Conservation (phyloP, 2,888 invertebrate genomes). For the Vandiemenella viatica region DNA sequence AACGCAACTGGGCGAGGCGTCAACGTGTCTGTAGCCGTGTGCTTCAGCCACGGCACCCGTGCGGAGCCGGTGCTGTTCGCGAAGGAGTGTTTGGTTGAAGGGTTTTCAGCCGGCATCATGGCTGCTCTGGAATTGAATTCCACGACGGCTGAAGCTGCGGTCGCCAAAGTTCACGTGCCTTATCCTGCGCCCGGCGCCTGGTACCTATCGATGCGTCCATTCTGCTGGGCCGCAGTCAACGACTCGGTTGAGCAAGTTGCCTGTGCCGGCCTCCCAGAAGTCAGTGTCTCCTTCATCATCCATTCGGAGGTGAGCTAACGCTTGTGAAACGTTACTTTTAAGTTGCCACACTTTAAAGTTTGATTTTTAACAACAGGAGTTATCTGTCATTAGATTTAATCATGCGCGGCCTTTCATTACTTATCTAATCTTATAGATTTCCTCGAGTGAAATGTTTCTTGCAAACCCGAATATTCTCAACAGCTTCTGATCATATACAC, state of each 20-base stretch:
- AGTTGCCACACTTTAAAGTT: no score
- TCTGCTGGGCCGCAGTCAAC: slow-evolving; percentile 35
- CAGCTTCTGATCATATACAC: no score
- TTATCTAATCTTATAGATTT: no score
- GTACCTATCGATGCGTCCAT: slow-evolving; percentile 59
- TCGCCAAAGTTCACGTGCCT: slow-evolving; percentile 43
- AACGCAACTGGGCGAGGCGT: slow-evolving; percentile 1
- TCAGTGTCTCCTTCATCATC: slow-evolving; percentile 49
- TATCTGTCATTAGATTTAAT: no score
- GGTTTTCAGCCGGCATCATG: no score
- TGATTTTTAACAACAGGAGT: no score
- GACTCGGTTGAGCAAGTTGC: background rate
- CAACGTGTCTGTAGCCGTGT: slow-evolving; percentile 21
- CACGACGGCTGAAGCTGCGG: background rate
- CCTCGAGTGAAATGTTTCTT: no score
- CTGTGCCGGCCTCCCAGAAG: slow-evolving; percentile 1
- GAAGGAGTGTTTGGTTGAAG: slow-evolving; percentile 12
- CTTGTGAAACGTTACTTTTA: no score
- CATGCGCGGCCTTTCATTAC: no score
- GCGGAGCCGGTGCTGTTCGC: slow-evolving; percentile 14
- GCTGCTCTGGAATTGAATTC: no score
- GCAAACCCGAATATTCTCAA: no score
- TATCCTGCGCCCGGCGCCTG: slow-evolving; percentile 73
- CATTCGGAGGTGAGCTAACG: slow-evolving; percentile 56
- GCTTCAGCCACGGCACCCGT: slow-evolving; percentile 18